Base-by-base conservation (phyloP, 2,113 vertebrate genomes). In the Diglossa brunneiventris region DNA sequence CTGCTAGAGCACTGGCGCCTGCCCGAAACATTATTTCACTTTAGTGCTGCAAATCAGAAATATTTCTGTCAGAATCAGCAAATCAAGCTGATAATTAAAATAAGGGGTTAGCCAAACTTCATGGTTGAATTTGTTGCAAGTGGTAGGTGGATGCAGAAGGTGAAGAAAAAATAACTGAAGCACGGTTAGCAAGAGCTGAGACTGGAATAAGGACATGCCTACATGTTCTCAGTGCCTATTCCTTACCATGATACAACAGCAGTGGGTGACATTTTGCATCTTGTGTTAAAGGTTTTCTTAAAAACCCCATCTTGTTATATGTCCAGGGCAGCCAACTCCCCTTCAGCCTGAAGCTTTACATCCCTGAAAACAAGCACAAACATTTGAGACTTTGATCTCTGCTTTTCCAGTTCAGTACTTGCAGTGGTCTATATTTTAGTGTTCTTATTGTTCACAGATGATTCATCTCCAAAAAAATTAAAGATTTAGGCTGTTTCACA, bases 111-210 rank as follows among this genome's bases (percentile, higher is more conserved):
- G 6, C 21, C 42, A 78, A 39, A 66, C 28, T 35, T 68, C 6
- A 13, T 26, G 7, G 22, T 0, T 75, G 15, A 82, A 72, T 72
- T 95, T 78, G 10, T 56, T 75, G 42, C 16, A 59, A 27, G 28
- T 37, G 21, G 9, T 28, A 41, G 6, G 15, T 56, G 6, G 22
- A 10, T 1, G 2, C 5, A 81, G n/a, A 69, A 69, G 2, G 1
- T 30, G 26, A 87, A 89, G 13, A 22, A 70, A 74, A 83, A 41
- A 21, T 20, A 66, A 10, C 8, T 50, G 37, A 83, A 74, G 11
- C 14, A 18, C 5, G n/a, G 12, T 46, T 59, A 59, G 27, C 33
- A 80, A 53, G 10, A 78, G 11, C 3, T 89, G 7, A 39, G 46
- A 47, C 24, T 52, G 47, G 28, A 84, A 84, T 23, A 7, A 75